Evolutionary conservation across 2,888 invertebrate species (phyloP), one percentile per base, ranked within the genome.

Genomic region (Steinernema hermaphroditum): DNA sequence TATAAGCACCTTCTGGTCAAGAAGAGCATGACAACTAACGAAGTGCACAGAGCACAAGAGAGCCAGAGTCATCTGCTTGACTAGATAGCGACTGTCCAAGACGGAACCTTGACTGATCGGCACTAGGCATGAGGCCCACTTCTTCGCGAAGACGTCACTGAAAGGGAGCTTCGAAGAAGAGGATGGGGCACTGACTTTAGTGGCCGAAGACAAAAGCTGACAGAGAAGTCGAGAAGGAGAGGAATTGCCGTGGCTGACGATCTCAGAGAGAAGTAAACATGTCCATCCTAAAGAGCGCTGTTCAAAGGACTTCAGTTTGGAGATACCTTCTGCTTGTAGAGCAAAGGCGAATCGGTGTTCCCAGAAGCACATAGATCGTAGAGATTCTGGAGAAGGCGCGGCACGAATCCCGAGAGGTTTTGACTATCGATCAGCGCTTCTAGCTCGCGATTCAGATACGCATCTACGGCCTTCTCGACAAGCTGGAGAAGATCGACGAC

Each of bases 21-120:
- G 57, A 24, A 71, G 71, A 24, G 72, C 54, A 57, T 83, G 82
- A 32, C 79, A 80, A 44, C 82, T 83, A 9, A 83, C 73, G 24
- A 79, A 77, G n/a, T 78, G 80, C 4, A 82, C 72, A 8, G 78
- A 78, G 2, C 76, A 75, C 43, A 78, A 79, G 4, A 83, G 37
- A 49, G 72, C 75, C 34, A 74, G 75, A 29, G 73, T 68, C 0
- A 78, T 32, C 34, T 75, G 76, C 54, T 76, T 37, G 14, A 70
- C 70, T 22, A 75, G 72, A 16, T 41, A 22, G 22, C 76, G 70
- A 12, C 77, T 76, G 62, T 62, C 62, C 62, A 62, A 14, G 6
- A 62, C 29, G 16, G 62, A 29, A 4, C 62, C 62, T 34, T 62
- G 62, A 2, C 27, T 62, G 32, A 62, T 16, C 4, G 62, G 62